A percentile compares a stretch with the other conserved stretches of the same genome.
Evolutionary conservation across 2,797 vertebrate genomes (phyloP).

Genomic region (Dipus sagitta): DNA sequence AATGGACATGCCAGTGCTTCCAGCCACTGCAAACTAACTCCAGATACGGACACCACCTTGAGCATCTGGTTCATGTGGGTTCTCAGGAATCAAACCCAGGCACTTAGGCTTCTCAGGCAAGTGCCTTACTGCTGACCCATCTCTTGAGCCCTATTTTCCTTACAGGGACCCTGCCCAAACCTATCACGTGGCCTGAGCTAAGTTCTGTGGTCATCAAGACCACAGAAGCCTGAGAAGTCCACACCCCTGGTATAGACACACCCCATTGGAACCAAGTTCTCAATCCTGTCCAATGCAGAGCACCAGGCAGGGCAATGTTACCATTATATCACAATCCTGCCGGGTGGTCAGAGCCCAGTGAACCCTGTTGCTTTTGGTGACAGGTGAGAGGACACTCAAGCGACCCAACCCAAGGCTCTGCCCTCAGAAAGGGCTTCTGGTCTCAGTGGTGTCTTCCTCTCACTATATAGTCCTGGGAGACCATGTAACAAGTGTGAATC

Average conservation of each 20-base stretch:
- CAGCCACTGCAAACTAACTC: too few relatives aligned
- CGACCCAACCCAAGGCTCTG: rapidly evolving
- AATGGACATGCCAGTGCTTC: too few relatives aligned
- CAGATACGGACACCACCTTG: too few relatives aligned
- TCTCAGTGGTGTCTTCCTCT: neutral
- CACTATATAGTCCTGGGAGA: neutral
- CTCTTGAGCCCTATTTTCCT: too few relatives aligned
- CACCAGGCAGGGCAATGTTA: neutral
- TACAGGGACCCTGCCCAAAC: too few relatives aligned
- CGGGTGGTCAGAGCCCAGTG: neutral
- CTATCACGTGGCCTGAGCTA: too few relatives aligned
- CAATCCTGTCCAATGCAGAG: rapidly evolving
- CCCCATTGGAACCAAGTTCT: neutral
- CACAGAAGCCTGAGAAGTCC: rapidly evolving
- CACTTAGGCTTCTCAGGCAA: too few relatives aligned
- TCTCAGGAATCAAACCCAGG: too few relatives aligned
- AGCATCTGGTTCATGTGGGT: too few relatives aligned
- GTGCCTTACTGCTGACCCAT: too few relatives aligned
- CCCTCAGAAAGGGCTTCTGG: neutral
- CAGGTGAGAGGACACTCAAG: neutral
- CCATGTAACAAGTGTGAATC: too few relatives aligned
- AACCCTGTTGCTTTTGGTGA: neutral
- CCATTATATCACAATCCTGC: neutral
- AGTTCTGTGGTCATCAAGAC: too few relatives aligned
- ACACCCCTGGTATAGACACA: neutral